phyloP scores from a whole-genome alignment of 2,113 vertebrate genomes.

The Jaculus jaculus region DNA sequence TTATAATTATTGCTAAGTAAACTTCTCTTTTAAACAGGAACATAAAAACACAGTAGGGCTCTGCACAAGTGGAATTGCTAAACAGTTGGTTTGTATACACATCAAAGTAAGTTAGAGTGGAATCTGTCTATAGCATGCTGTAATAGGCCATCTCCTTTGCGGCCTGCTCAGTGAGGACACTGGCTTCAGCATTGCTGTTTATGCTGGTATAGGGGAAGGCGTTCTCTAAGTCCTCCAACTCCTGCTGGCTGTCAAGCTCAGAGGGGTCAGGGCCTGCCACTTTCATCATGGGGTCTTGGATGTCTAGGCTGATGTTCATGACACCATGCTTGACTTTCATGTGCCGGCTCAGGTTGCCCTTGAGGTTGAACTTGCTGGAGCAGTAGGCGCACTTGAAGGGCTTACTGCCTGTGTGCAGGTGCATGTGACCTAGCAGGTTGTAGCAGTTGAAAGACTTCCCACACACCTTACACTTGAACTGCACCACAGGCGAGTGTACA shows the following conservation, averaged over 20 bases:
- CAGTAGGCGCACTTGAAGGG: constrained; percentile 99
- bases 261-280: constrained; percentile 81
- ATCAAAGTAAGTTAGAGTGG: constrained; percentile 80
- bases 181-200: constrained; percentile 82
- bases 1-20: constrained; percentile 83
- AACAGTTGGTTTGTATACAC: constrained; percentile 67
- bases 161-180: constrained; percentile 89
- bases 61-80: constrained; percentile 75
- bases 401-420: constrained; percentile 97
- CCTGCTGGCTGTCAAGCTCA: constrained; percentile 89
- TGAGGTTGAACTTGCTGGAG: constrained; percentile 99
- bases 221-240: constrained; percentile 93
- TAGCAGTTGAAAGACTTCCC: constrained; percentile 99
- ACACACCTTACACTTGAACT: constrained; percentile 99
- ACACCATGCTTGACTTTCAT: constrained; percentile 99
- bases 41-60: constrained; percentile 82
- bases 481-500: constrained; percentile 97
- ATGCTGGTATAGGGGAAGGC: constrained; percentile 88
- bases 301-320: constrained; percentile 94
- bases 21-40: constrained; percentile 75
- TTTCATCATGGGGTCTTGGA: constrained; percentile 93
- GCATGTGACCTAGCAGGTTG: constrained; percentile 99
- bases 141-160: constrained; percentile 98
- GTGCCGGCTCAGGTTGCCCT: constrained; percentile 99
- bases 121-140: constrained; percentile 86